These are phyloP conservation scores for Psophia crepitans DNA, from an alignment of 2,113 vertebrate species.

Conservation along the genomic window DNA sequence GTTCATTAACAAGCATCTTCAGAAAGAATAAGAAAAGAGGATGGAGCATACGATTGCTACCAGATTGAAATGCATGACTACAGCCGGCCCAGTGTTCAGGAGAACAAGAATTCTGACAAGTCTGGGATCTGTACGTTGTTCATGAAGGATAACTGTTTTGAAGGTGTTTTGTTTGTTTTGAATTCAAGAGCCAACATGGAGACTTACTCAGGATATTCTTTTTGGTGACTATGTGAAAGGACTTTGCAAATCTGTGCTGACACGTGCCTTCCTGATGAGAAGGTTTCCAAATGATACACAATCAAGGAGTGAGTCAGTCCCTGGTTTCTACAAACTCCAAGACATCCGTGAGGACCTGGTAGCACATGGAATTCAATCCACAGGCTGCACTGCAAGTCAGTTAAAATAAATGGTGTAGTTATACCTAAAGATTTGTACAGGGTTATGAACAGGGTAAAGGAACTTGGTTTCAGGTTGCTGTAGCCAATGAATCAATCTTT, in stretches of 20 bases:
- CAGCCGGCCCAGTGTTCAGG: neutral
- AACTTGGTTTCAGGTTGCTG: neutral
- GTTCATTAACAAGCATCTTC: conserved; percentile 37
- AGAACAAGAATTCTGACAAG: neutral
- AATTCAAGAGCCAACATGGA: neutral
- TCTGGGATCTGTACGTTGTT: neutral
- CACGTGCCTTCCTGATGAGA: neutral
- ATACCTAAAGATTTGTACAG: neutral
- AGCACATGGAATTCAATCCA: neutral
- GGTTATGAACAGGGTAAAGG: neutral
- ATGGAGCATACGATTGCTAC: neutral
- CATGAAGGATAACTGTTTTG: neutral
- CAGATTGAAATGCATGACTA: neutral
- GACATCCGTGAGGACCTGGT: neutral
- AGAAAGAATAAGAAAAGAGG: conserved; percentile 51
- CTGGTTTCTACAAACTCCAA: neutral
- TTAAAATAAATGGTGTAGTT: neutral
- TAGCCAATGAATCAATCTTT: neutral
- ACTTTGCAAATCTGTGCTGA: neutral
- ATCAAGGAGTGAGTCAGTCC: neutral
- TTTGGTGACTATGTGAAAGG: neutral
- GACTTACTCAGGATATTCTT: neutral
- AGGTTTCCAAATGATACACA: neutral
- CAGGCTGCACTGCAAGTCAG: neutral
- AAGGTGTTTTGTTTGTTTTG: neutral